phyloP scores from a whole-genome alignment of 1,140 invertebrate species.

The Eumeta japonica region DNA sequence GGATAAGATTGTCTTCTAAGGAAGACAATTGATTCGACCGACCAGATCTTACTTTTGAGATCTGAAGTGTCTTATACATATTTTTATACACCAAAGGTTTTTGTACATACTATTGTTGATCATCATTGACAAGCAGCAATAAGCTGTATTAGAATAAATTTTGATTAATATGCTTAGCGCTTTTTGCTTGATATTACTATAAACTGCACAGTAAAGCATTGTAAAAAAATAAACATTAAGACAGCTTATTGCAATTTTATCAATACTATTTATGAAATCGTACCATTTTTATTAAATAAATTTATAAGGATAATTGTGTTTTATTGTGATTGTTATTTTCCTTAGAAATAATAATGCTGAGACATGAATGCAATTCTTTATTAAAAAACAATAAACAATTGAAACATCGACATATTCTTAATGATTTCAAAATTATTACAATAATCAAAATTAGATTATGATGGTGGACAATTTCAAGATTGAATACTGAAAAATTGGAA shows the following conservation, averaged over 20 bases:
- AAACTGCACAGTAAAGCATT: conserved; percentile 23
- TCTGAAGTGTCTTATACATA: conserved; percentile 49
- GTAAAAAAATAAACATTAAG: conserved; percentile 32
- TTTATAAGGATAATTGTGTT: no score
- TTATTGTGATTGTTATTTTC: no score
- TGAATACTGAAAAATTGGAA: no score
- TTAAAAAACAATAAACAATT: no score
- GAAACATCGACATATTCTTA: no score
- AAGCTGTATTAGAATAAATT: conserved; percentile 38
- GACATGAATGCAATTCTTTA: no score
- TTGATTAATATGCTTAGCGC: conserved; percentile 29
- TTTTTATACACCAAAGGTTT: conserved; percentile 47
- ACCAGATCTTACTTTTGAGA: conserved; percentile 46
- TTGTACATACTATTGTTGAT: conserved; percentile 48
- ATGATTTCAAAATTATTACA: no score
- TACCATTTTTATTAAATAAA: conserved; percentile 49
- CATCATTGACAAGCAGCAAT: conserved; percentile 29
- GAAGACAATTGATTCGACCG: conserved; percentile 50
- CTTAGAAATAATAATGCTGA: no score
- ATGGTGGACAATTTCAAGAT: no score
- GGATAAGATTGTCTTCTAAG: conserved; percentile 40
- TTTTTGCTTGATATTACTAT: conserved; percentile 49
- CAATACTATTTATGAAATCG: no score
- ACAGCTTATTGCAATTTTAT: conserved; percentile 45
- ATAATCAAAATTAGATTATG: no score